phyloP scores from a whole-genome alignment of 2,113 vertebrate species.

The Alethe castanea region DNA sequence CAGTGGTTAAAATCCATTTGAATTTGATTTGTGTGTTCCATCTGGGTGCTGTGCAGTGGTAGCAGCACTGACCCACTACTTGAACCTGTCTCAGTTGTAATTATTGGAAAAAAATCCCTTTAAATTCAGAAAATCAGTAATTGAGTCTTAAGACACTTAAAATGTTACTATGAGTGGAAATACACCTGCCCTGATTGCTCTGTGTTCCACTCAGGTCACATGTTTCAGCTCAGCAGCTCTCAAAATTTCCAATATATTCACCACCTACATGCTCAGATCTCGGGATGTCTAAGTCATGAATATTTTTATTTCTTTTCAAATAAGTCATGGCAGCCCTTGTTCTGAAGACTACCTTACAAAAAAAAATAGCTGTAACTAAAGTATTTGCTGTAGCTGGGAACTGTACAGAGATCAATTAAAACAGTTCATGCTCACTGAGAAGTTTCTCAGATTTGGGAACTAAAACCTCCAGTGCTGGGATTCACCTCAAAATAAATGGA shows the following conservation, averaged over 20 bases:
- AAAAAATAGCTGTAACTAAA: neutral
- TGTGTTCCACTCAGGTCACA: neutral
- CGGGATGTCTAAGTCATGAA: neutral
- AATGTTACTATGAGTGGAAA: neutral
- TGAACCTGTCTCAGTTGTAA: neutral
- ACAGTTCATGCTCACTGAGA: neutral
- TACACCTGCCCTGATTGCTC: neutral
- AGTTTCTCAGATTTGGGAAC: neutral
- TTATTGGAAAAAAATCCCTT: neutral
- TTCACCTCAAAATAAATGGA: neutral
- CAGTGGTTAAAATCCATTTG: neutral
- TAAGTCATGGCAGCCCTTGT: neutral
- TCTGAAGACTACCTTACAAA: neutral
- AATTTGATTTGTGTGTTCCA: neutral
- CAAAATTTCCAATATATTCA: neutral
- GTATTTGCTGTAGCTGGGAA: neutral
- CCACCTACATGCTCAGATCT: conserved; percentile 3
- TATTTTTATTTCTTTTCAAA: neutral
- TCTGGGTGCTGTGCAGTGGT: neutral
- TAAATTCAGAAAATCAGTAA: neutral
- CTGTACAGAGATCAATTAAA: neutral
- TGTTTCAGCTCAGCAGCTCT: conserved; percentile 19
- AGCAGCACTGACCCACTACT: neutral
- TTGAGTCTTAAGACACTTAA: neutral
- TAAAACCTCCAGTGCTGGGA: neutral